Percentiles rank a stretch among this genome's conserved stretches.
phyloP scores from a whole-genome alignment of 2,888 invertebrate genomes.

The Magallana nippona region DNA sequence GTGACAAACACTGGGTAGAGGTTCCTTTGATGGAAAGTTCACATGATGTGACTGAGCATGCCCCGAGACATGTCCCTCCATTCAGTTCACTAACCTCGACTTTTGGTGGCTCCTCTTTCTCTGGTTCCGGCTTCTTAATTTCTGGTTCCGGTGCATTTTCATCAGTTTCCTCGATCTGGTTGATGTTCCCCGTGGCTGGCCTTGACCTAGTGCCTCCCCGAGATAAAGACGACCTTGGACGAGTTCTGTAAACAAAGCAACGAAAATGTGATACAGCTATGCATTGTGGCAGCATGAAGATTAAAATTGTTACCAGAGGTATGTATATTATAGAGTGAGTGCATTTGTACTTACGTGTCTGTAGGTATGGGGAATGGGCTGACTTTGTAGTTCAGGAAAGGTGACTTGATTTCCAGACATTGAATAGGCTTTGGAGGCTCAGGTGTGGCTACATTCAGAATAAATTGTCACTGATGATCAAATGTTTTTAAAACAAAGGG shows the following conservation, averaged over 20 bases:
- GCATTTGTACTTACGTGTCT: conserved; percentile 72
- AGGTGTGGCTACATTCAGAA: conserved; percentile 59
- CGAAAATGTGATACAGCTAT: too few relatives aligned
- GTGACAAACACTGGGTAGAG: too few relatives aligned
- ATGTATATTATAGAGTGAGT: not conserved
- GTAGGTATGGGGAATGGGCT: conserved; percentile 78
- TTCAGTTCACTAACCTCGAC: not conserved
- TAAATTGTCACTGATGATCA: too few relatives aligned
- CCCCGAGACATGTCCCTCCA: not conserved
- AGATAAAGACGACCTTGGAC: conserved; percentile 76
- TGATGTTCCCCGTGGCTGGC: conserved; percentile 68
- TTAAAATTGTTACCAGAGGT: too few relatives aligned
- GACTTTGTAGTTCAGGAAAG: conserved; percentile 79
- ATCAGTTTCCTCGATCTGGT: conserved; percentile 76
- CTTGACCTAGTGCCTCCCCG: conserved; percentile 75
- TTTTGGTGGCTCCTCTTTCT: conserved; percentile 47
- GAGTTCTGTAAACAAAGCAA: conserved; percentile 62
- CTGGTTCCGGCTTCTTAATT: conserved; percentile 53
- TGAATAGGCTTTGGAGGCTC: conserved; percentile 77
- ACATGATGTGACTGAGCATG: not conserved
- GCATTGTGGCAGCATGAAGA: too few relatives aligned
- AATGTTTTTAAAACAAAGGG: too few relatives aligned
- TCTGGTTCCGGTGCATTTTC: conserved; percentile 72
- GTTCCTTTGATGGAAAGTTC: not conserved
- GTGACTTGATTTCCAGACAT: conserved; percentile 78